Percentiles rank a stretch among this genome's conserved stretches.
Conservation (phyloP, 2,888 invertebrate genomes). For the Arge pagana region DNA sequence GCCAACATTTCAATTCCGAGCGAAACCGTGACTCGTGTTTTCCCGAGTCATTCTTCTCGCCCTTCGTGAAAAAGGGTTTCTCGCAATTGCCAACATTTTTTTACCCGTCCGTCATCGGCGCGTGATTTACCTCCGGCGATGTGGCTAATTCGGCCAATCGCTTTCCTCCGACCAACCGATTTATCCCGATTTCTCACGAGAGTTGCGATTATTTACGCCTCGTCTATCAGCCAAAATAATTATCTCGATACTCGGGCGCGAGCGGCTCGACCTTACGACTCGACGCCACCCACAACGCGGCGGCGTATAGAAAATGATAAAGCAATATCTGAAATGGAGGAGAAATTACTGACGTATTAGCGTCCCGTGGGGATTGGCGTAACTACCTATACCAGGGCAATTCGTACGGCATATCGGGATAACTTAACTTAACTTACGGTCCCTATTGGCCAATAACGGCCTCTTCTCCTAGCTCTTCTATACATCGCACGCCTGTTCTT, state of each 20-base stretch:
- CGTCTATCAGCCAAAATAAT: background rate
- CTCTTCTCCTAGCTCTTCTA: slow-evolving; percentile 37
- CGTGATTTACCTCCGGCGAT: too few relatives aligned
- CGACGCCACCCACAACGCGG: slow-evolving; percentile 21
- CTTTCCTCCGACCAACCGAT: too few relatives aligned
- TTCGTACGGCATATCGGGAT: slow-evolving; percentile 21
- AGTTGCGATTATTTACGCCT: too few relatives aligned
- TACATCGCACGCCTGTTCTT: slow-evolving; percentile 52
- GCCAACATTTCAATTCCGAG: too few relatives aligned
- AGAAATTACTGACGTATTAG: slow-evolving; percentile 45
- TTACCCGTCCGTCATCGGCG: too few relatives aligned
- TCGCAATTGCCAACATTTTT: too few relatives aligned
- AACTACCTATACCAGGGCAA: slow-evolving; percentile 13
- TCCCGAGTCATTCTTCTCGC: too few relatives aligned
- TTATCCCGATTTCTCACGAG: too few relatives aligned
- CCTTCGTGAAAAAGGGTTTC: too few relatives aligned
- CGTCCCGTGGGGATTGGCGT: slow-evolving; percentile 17
- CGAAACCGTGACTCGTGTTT: too few relatives aligned
- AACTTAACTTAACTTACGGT: slow-evolving; percentile 43
- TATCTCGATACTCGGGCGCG: background rate
- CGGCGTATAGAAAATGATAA: slow-evolving; percentile 41
- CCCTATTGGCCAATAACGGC: slow-evolving; percentile 56
- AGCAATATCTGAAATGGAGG: slow-evolving; percentile 45
- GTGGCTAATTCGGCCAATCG: too few relatives aligned
- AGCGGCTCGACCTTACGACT: too few relatives aligned